Conservation (phyloP, 2,888 invertebrate genomes). For the Parapristionchus giblindavisi region DNA sequence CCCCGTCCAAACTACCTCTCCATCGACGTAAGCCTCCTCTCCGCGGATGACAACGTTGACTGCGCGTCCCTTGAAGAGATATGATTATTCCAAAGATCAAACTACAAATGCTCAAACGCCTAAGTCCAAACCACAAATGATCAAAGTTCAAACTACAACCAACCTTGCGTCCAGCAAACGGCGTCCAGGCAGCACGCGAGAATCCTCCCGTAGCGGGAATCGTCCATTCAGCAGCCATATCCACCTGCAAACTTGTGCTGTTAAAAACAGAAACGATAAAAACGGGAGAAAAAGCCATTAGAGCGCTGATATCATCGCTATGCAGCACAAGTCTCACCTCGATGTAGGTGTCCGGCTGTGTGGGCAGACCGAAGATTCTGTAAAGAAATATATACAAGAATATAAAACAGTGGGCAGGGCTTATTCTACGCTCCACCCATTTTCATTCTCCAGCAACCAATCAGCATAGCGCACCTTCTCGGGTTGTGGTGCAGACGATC, state of each 20-base stretch:
- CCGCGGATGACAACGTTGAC: conserved; percentile 92
- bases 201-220: conserved; percentile 76
- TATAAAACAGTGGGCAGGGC: too few relatives aligned
- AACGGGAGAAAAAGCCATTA: too few relatives aligned
- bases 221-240: conserved; percentile 64
- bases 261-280: too few relatives aligned
- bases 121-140: not conserved
- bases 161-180: conserved; percentile 82
- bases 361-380: conserved; percentile 91
- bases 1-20: conserved; percentile 83
- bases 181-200: conserved; percentile 95
- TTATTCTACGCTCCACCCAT: not conserved
- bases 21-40: conserved; percentile 94
- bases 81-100: not conserved
- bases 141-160: not conserved
- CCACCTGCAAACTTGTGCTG: too few relatives aligned
- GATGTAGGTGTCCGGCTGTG: conserved; percentile 89
- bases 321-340: too few relatives aligned
- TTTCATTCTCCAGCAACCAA: too few relatives aligned
- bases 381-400: not conserved
- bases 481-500: conserved; percentile 93
- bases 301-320: too few relatives aligned
- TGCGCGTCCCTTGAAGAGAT: conserved; percentile 79
- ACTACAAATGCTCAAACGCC: not conserved
- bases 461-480: conserved; percentile 74